phyloP scores from a whole-genome alignment of 2,888 invertebrate species.

The Bombylius discolor region DNA sequence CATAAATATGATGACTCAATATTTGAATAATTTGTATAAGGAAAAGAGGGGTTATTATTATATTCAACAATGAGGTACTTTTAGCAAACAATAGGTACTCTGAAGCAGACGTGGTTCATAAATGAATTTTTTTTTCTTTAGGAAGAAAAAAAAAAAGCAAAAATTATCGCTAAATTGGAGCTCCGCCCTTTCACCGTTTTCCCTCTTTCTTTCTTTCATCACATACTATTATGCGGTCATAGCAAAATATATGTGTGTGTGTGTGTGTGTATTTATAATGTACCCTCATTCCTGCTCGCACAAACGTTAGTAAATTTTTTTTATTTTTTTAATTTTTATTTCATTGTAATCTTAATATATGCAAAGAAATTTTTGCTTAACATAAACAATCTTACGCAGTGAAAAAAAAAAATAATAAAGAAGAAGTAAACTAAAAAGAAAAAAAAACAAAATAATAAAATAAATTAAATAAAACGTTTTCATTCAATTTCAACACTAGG shows the following conservation, averaged over 20 bases:
- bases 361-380: too few relatives aligned
- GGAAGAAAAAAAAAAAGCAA: too few relatives aligned
- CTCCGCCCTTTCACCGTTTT: slow-evolving; percentile 14
- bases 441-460: background rate
- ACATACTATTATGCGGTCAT: background rate
- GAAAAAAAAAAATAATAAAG: too few relatives aligned
- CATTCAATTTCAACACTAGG: background rate
- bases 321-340: background rate
- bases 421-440: background rate
- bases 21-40: background rate
- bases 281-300: slow-evolving; percentile 8
- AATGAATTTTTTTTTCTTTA: too few relatives aligned
- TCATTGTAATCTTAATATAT: background rate
- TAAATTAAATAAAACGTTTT: background rate
- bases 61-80: background rate
- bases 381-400: too few relatives aligned
- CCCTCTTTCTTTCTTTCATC: background rate
- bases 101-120: background rate
- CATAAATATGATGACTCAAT: background rate
- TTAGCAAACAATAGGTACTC: background rate
- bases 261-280: background rate
- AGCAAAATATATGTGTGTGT: background rate
- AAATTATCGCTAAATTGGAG: slow-evolving; percentile 10
- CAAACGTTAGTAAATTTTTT: slow-evolving; percentile 1
- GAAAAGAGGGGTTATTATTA: background rate